Evolutionary conservation across 2,888 invertebrate species (phyloP).

Genomic region (Colletes collaris): DNA sequence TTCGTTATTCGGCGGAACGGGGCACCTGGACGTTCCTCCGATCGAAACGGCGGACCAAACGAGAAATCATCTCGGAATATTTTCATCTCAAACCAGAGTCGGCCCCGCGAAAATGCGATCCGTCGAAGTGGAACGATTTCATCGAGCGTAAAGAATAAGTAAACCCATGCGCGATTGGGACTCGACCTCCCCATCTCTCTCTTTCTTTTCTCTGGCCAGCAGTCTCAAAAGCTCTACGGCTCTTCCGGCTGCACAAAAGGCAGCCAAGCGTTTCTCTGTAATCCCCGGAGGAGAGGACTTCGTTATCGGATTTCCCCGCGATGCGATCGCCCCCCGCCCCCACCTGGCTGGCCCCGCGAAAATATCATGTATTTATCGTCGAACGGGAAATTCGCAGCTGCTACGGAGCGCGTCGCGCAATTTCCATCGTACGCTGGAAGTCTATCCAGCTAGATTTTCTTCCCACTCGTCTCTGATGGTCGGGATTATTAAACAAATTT

Average conservation of each 20-base stretch:
- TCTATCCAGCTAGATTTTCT: background rate
- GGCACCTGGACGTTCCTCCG: background rate
- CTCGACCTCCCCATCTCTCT: no score
- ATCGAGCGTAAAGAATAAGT: slow-evolving; percentile 58
- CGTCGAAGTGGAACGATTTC: slow-evolving; percentile 27
- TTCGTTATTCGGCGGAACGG: no score
- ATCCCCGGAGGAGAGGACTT: slow-evolving; percentile 57
- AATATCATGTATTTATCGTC: slow-evolving; percentile 21
- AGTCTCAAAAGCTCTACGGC: background rate
- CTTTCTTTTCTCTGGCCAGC: no score
- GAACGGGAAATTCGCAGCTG: slow-evolving; percentile 5
- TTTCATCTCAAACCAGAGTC: background rate
- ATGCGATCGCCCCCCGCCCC: slow-evolving; percentile 39
- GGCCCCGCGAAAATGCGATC: slow-evolving; percentile 6
- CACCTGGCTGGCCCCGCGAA: slow-evolving; percentile 8
- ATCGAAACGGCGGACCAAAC: background rate
- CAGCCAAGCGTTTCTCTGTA: slow-evolving; percentile 47
- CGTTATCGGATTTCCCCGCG: slow-evolving; percentile 60
- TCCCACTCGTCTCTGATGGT: background rate
- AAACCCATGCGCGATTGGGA: slow-evolving; percentile 33
- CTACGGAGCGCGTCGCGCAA: slow-evolving; percentile 19
- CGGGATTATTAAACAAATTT: background rate
- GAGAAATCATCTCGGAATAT: background rate
- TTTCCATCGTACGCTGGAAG: slow-evolving; percentile 17
- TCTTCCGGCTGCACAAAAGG: slow-evolving; percentile 37